Evolutionary conservation across 2,888 invertebrate genomes (phyloP).

Genomic region (Drosophila mayaguana): DNA sequence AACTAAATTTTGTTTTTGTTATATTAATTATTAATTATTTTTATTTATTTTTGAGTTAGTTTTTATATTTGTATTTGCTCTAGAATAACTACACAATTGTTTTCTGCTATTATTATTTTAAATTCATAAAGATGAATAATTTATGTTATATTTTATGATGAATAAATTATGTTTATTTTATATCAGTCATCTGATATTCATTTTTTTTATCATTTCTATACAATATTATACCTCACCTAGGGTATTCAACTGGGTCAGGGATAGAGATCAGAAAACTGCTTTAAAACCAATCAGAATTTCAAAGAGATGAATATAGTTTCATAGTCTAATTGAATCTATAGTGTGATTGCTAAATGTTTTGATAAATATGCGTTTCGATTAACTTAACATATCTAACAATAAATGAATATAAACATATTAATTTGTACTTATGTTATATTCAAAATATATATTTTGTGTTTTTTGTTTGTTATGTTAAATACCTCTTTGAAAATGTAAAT

Average conservation of each 20-base stretch:
- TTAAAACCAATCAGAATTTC: background rate
- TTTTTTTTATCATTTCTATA: background rate
- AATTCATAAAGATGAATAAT: too few relatives aligned
- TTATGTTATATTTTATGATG: too few relatives aligned
- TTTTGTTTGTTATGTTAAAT: too few relatives aligned
- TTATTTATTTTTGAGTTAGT: background rate
- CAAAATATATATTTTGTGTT: too few relatives aligned
- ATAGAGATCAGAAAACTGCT: background rate
- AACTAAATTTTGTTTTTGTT: background rate
- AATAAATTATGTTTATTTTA: too few relatives aligned
- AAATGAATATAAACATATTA: too few relatives aligned
- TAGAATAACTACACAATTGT: background rate
- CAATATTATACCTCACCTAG: too few relatives aligned
- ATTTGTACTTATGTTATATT: too few relatives aligned
- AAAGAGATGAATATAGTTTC: background rate
- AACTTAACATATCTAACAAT: too few relatives aligned
- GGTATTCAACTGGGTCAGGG: constrained; percentile 1
- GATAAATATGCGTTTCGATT: background rate
- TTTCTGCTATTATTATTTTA: background rate
- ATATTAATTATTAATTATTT: background rate
- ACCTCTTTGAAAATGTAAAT: too few relatives aligned
- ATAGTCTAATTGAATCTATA: background rate
- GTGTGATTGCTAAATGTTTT: background rate
- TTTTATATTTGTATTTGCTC: background rate
- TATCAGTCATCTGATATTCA: background rate